These are phyloP conservation scores for Palythoa grandiflora DNA, from an alignment of 92 coral and sea anemone species.

Conservation along the genomic window DNA sequence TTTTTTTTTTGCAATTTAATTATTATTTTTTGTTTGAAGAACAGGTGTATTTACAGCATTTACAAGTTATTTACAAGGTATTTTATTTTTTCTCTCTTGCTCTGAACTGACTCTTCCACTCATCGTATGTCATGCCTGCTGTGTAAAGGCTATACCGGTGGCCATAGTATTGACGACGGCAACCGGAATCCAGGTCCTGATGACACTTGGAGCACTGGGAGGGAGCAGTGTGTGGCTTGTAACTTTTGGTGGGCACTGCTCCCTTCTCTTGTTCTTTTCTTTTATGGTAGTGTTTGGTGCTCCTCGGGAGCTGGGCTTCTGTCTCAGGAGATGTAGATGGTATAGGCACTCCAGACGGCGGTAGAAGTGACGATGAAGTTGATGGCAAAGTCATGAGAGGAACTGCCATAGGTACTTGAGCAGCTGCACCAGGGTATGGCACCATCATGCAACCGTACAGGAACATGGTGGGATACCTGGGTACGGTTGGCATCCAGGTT, in stretches of 20 bases:
- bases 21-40: background rate
- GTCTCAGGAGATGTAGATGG: background rate
- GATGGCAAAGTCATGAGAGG: background rate
- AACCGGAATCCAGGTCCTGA: background rate
- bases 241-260: background rate
- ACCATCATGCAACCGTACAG: constrained; percentile 18
- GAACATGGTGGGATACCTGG: background rate
- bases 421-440: constrained; percentile 14
- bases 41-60: background rate
- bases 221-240: constrained; percentile 44
- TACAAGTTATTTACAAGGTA: background rate
- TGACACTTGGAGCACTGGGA: constrained; percentile 9
- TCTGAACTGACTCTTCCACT: background rate
- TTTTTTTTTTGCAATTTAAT: background rate
- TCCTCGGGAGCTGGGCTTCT: background rate
- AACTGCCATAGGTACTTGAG: constrained; percentile 5
- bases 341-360: background rate
- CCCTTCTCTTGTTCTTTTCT: constrained; percentile 22
- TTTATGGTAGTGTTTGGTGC: background rate
- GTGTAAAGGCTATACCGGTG: constrained; percentile 30
- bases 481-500: background rate
- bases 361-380: background rate
- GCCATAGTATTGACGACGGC: constrained; percentile 45
- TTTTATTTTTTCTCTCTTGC: background rate
- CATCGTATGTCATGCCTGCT: background rate